These are phyloP conservation scores for Artemisiospiza belli DNA, from an alignment of 2,113 vertebrate species.

Conservation along the genomic window DNA sequence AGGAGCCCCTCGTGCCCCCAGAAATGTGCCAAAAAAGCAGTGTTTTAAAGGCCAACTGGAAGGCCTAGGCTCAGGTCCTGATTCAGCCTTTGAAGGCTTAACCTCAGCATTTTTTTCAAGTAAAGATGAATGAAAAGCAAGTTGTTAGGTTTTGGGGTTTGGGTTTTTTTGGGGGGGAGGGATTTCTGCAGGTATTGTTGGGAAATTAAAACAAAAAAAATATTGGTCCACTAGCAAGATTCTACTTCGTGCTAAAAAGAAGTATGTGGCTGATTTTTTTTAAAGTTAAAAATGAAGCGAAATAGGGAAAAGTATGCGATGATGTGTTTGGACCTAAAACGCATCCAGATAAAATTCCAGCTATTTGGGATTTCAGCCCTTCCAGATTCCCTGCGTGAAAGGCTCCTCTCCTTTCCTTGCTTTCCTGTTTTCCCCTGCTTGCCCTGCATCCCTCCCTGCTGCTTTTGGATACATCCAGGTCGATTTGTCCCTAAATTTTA, in stretches of 20 bases:
- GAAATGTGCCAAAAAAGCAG: background rate
- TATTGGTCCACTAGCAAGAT: background rate
- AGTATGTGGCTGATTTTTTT: background rate
- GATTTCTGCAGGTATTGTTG: background rate
- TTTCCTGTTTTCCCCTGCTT: background rate
- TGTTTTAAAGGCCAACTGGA: background rate
- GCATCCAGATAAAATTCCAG: background rate
- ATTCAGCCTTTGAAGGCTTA: background rate
- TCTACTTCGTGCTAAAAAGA: background rate
- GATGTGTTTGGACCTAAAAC: background rate
- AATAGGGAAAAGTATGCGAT: background rate
- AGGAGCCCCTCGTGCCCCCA: background rate
- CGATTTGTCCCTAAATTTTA: background rate
- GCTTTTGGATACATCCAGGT: background rate
- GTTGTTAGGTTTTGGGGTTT: background rate
- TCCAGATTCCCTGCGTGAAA: background rate
- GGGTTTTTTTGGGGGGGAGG: accelerated
- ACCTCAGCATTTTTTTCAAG: background rate
- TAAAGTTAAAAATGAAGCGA: background rate
- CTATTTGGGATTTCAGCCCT: background rate
- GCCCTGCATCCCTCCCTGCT: background rate
- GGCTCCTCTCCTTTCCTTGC: background rate
- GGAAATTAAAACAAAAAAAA: background rate
- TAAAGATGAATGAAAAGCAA: background rate
- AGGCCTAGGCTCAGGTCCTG: background rate